These are phyloP conservation scores for Drosophila gaucha DNA, from an alignment of 2,888 invertebrate genomes.

Conservation along the genomic window DNA sequence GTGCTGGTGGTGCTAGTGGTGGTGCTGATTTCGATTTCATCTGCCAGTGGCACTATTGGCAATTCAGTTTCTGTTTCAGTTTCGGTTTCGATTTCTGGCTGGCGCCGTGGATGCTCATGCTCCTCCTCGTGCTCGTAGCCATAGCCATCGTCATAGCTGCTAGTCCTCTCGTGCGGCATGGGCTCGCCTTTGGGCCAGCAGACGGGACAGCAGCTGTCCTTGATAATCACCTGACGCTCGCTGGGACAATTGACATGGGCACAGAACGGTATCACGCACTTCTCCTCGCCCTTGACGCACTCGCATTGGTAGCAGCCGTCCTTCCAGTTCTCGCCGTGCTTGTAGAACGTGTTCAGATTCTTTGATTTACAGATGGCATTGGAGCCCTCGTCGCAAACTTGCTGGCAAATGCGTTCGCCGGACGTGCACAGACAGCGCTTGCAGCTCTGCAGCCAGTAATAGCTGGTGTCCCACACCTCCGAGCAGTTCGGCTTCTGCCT, in stretches of 20 bases:
- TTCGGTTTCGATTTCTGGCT: constrained; percentile 14
- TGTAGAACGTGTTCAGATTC: constrained; percentile 74
- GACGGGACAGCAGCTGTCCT: constrained; percentile 82
- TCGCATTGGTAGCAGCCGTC: constrained; percentile 83
- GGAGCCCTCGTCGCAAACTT: constrained; percentile 80
- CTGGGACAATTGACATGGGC: constrained; percentile 77
- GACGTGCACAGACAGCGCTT: constrained; percentile 80
- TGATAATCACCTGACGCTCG: constrained; percentile 75
- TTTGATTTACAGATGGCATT: constrained; percentile 81
- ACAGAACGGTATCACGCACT: constrained; percentile 81
- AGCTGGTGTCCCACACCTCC: constrained; percentile 67
- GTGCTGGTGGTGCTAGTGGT: constrained; percentile 1
- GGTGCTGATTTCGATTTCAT: constrained; percentile 2
- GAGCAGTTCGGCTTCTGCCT: constrained; percentile 84
- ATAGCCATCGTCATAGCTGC: constrained; percentile 62
- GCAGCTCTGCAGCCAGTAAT: constrained; percentile 81
- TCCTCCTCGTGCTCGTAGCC: constrained; percentile 45
- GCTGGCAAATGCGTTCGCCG: constrained; percentile 80
- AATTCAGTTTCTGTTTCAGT: constrained; percentile 8
- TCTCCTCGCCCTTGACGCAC: constrained; percentile 80
- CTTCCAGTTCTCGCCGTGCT: constrained; percentile 82
- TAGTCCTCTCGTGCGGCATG: constrained; percentile 69
- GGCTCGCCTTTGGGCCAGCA: constrained; percentile 82
- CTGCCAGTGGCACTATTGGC: constrained; percentile 3
- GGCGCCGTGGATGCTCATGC: constrained; percentile 13